Conservation (phyloP, 1,140 invertebrate genomes). For the Campoletis sonorensis region DNA sequence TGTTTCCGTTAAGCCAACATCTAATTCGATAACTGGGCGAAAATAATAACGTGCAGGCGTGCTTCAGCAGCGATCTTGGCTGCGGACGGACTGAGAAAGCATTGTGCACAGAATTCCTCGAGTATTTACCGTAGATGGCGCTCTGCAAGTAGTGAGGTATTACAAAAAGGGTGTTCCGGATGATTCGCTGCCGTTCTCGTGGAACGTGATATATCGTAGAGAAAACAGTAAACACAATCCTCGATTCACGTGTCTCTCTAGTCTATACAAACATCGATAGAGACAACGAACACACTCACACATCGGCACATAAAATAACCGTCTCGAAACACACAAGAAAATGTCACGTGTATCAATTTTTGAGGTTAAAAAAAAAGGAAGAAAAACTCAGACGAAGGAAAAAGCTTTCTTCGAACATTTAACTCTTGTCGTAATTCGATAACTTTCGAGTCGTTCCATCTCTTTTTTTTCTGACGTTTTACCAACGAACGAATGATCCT, state of each 20-base stretch:
- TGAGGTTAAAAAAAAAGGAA: too few relatives aligned
- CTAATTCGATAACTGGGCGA: conserved; percentile 70
- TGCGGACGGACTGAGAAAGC: conserved; percentile 10
- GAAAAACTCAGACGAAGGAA: too few relatives aligned
- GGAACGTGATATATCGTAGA: not conserved
- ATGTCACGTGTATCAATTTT: too few relatives aligned
- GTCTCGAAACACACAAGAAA: too few relatives aligned
- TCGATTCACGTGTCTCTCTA: not conserved
- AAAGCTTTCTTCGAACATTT: too few relatives aligned
- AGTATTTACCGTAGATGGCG: conserved; percentile 44
- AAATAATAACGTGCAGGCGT: conserved; percentile 64
- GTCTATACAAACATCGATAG: too few relatives aligned
- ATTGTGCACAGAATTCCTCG: not conserved
- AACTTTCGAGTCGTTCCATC: too few relatives aligned
- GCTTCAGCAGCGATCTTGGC: conserved; percentile 52
- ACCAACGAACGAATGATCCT: too few relatives aligned
- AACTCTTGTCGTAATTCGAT: too few relatives aligned
- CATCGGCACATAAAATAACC: too few relatives aligned
- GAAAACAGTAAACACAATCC: not conserved
- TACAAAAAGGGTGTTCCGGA: not conserved
- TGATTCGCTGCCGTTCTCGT: conserved; percentile 27
- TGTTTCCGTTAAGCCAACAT: conserved; percentile 68
- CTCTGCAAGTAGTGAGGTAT: not conserved
- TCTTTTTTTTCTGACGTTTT: too few relatives aligned
- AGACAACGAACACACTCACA: too few relatives aligned